Evolutionary conservation across 2,888 invertebrate species (phyloP).

Genomic region (Drosophila villosipedis): DNA sequence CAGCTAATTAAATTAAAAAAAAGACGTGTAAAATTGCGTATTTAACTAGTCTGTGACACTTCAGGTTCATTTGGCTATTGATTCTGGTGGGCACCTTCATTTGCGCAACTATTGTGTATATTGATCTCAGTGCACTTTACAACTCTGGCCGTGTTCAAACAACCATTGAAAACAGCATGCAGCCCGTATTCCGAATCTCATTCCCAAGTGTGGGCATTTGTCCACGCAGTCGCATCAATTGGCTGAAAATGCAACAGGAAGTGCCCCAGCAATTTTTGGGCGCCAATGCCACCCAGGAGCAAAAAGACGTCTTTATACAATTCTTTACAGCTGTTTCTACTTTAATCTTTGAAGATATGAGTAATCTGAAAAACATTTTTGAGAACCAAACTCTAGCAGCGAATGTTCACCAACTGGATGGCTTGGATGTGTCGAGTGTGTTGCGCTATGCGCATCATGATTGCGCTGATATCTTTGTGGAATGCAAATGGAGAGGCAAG

Average conservation of each 20-base stretch:
- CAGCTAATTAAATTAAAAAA: background rate
- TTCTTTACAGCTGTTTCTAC: constrained; percentile 71
- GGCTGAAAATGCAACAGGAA: constrained; percentile 63
- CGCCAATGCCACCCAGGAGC: constrained; percentile 57
- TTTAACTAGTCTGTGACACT: background rate
- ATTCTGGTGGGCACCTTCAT: constrained; percentile 73
- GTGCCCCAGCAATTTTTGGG: constrained; percentile 75
- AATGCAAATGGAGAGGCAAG: constrained; percentile 85
- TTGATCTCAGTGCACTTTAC: constrained; percentile 74
- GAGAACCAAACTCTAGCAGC: constrained; percentile 51
- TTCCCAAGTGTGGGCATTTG: constrained; percentile 84
- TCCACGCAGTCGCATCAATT: constrained; percentile 78
- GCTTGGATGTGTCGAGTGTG: constrained; percentile 72
- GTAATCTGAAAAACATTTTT: constrained; percentile 57
- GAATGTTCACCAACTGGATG: constrained; percentile 66
- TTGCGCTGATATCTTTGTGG: constrained; percentile 83
- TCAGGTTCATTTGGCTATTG: constrained; percentile 78
- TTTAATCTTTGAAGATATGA: constrained; percentile 62
- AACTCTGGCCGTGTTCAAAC: constrained; percentile 74
- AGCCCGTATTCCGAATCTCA: constrained; percentile 75
- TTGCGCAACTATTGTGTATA: constrained; percentile 71
- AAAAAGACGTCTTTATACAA: constrained; percentile 62
- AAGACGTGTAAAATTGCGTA: too few species aligned
- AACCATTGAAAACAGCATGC: constrained; percentile 80
- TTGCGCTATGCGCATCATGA: constrained; percentile 59